Percentiles rank a stretch among this genome's conserved stretches.
These are phyloP conservation scores for Ophion ellenae DNA, from an alignment of 2,888 invertebrate species.

Conservation along the genomic window DNA sequence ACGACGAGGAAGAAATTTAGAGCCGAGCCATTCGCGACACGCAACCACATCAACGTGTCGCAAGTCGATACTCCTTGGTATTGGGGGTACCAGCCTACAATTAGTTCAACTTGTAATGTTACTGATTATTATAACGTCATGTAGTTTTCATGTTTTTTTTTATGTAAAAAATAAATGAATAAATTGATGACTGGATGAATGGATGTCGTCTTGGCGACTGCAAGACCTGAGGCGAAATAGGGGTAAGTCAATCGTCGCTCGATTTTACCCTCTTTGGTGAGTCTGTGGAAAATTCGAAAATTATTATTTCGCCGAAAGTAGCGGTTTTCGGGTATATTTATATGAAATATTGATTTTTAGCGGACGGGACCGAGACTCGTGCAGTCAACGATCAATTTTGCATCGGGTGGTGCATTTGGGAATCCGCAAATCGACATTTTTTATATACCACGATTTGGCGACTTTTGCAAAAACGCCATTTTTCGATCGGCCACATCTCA, in stretches of 20 bases:
- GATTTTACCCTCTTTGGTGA: neutral
- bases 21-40: slow-evolving; percentile 78
- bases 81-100: slow-evolving; percentile 74
- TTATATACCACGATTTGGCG: too few relatives aligned
- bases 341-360: too few relatives aligned
- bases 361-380: too few relatives aligned
- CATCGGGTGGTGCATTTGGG: too few relatives aligned
- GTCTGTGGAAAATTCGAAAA: neutral
- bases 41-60: slow-evolving; percentile 67
- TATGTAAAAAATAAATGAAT: slow-evolving; percentile 72
- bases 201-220: slow-evolving; percentile 8
- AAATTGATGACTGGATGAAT: slow-evolving; percentile 69
- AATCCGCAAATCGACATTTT: too few relatives aligned
- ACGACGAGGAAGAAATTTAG: slow-evolving; percentile 69
- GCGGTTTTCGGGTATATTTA: too few relatives aligned
- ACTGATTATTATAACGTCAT: slow-evolving; percentile 73
- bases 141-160: slow-evolving; percentile 82
- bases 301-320: too few relatives aligned
- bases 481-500: too few relatives aligned
- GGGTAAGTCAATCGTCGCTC: neutral
- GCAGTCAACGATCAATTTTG: too few relatives aligned
- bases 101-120: slow-evolving; percentile 74
- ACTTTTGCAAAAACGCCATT: too few relatives aligned
- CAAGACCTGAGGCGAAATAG: neutral
- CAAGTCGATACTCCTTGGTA: slow-evolving; percentile 60